Conservation (phyloP, 1,140 invertebrate genomes). For the Macrosteles quadrilineatus region DNA sequence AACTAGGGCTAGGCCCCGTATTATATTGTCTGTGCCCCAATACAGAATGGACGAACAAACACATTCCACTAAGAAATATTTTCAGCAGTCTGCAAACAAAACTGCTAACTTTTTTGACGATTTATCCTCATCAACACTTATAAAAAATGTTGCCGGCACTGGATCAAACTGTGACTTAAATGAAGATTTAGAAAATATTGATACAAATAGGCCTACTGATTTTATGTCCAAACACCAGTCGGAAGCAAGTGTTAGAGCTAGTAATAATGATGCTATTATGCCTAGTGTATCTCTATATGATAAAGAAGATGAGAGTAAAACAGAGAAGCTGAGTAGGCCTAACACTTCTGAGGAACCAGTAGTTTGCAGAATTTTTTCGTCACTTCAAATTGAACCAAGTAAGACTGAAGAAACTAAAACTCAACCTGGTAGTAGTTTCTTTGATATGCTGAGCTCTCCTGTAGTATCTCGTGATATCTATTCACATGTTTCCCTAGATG, state of each 20-base stretch:
- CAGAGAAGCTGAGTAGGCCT: not conserved
- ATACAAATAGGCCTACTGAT: not conserved
- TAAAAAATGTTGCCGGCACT: not conserved
- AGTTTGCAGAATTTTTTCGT: constrained; percentile 51
- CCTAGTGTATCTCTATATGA: not conserved
- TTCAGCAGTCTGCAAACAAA: not conserved
- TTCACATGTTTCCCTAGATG: not conserved
- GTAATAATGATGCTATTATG: too few relatives aligned
- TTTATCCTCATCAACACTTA: not conserved
- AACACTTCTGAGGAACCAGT: constrained; percentile 47
- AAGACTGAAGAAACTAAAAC: constrained; percentile 11
- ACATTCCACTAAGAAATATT: constrained; percentile 2
- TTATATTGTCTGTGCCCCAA: too few relatives aligned
- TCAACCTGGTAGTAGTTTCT: constrained; percentile 37
- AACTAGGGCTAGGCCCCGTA: too few relatives aligned
- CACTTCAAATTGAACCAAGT: constrained; percentile 24
- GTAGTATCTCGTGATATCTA: not conserved
- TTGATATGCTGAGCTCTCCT: constrained; percentile 39
- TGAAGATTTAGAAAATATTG: not conserved
- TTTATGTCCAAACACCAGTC: not conserved
- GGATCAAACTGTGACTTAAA: not conserved
- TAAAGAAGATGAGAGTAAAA: not conserved
- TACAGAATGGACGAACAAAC: too few relatives aligned
- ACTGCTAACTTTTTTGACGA: not conserved
- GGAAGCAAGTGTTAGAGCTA: not conserved